phyloP scores from a whole-genome alignment of 2,797 vertebrate genomes.

The Vultur gryphus region DNA sequence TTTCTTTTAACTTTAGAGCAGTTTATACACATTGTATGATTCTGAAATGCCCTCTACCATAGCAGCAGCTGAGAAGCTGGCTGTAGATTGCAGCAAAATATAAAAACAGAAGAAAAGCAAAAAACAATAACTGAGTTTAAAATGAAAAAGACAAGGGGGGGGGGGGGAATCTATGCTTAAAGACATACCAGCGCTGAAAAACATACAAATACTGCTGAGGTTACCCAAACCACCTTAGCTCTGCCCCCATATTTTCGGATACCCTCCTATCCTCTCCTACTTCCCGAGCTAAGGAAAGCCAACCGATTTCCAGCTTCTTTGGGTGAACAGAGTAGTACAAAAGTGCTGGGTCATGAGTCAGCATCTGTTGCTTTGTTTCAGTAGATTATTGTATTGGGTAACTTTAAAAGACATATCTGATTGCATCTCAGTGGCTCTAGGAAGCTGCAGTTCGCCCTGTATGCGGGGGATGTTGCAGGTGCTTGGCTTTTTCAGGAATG shows the following conservation, averaged over 20 bases:
- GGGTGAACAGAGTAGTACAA: accelerated
- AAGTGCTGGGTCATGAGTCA: neutral
- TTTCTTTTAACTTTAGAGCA: neutral
- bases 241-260: neutral
- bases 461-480: neutral
- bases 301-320: neutral
- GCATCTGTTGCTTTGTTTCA: constrained; percentile 14
- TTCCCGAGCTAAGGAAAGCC: neutral
- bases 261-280: neutral
- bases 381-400: accelerated
- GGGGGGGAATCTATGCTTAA: neutral
- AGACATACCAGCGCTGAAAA: neutral
- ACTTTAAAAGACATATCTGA: neutral
- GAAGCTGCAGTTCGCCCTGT: neutral
- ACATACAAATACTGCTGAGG: neutral
- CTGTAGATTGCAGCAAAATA: neutral
- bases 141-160: neutral
- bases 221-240: neutral
- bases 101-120: neutral
- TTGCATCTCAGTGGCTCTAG: neutral
- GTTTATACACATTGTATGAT: neutral
- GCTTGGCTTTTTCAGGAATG: neutral
- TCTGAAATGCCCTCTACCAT: neutral
- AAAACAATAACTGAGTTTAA: neutral
- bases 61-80: neutral